Conservation (phyloP, 2,113 vertebrate genomes). For the Oryctolagus cuniculus region DNA sequence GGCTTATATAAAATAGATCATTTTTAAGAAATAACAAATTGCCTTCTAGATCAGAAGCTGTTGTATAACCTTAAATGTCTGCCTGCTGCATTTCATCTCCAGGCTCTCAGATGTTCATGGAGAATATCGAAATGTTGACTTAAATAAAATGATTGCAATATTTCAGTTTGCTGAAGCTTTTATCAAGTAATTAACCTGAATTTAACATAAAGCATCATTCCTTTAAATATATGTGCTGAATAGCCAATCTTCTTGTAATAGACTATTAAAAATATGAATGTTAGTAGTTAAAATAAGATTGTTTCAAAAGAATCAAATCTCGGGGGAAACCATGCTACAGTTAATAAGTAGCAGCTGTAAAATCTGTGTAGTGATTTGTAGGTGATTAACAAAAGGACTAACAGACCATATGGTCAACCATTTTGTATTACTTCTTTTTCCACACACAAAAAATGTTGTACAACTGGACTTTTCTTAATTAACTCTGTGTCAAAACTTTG, state of each 20-base stretch:
- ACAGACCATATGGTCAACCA: slow-evolving; percentile 74
- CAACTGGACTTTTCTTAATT: slow-evolving; percentile 69
- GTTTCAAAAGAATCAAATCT: slow-evolving; percentile 68
- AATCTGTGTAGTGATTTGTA: slow-evolving; percentile 78
- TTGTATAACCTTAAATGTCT: slow-evolving; percentile 78
- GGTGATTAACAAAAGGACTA: slow-evolving; percentile 81
- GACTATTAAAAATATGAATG: slow-evolving; percentile 52
- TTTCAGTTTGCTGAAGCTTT: slow-evolving; percentile 65
- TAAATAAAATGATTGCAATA: slow-evolving; percentile 65
- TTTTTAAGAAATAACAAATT: slow-evolving; percentile 81
- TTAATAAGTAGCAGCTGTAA: slow-evolving; percentile 81
- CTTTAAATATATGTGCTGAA: slow-evolving; percentile 2
- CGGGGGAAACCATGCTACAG: slow-evolving; percentile 69
- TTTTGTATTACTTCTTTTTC: slow-evolving; percentile 69
- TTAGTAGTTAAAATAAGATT: slow-evolving; percentile 67
- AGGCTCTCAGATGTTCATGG: slow-evolving; percentile 59
- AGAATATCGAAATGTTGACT: slow-evolving; percentile 70
- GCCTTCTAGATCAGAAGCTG: slow-evolving; percentile 80
- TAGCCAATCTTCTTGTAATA: slow-evolving; percentile 29
- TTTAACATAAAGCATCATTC: slow-evolving; percentile 24
- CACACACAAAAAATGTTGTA: slow-evolving; percentile 48
- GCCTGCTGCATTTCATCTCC: slow-evolving; percentile 65
- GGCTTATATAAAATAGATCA: slow-evolving; percentile 81
- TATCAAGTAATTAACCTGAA: slow-evolving; percentile 51
- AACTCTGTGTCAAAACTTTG: slow-evolving; percentile 72